Base-by-base conservation (phyloP, 2,888 invertebrate genomes). In the Drosophila heteroneura region DNA sequence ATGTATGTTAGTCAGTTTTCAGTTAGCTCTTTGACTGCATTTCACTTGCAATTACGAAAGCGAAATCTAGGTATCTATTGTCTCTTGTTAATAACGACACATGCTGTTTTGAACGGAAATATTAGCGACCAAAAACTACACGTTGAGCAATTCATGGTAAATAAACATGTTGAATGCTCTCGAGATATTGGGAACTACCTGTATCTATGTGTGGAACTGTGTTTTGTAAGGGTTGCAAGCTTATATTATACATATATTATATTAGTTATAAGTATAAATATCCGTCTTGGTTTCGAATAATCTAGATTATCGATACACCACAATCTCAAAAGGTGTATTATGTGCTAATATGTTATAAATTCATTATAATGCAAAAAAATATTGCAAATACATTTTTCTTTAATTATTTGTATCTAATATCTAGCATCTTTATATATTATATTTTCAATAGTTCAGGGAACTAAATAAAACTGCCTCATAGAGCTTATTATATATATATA, bases 31-130 rank as follows among this genome's bases (percentile, higher is more conserved):
- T 67, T 76, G 67, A 62, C 70, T 54, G 33, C 52, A 56, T 61
- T 73, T 71, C 73, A 61, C 65, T 72, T 56, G 70, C 63, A 63
- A 49, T 58, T 44, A 58, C 61, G 81, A 79, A 79, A 79, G 78
- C 81, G 81, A 79, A 79, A 71, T 71, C 49, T 26, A 49, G 44
- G 30, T 32, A 49, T 14, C 63, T 79, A 63, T 67, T 72, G 67
- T 72, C 49, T 22, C n/a, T 32, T 14, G 5, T 6, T 39, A 41
- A 58, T 41, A 30, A 63, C 74, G 60, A 14, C 59, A 71, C 65
- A 68, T 71, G 81, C 67, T 76, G 78, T 53, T 51, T 65, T 61
- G 28, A 51, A 26, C 16, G 41, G 61, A 68, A 74, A 9, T 54
- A 22, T 54, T 12, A 28, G 6, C 28, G 37, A 19, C 28, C 28